Base-by-base conservation (phyloP, 2,888 invertebrate species). In the Drosophila flavopinicola region DNA sequence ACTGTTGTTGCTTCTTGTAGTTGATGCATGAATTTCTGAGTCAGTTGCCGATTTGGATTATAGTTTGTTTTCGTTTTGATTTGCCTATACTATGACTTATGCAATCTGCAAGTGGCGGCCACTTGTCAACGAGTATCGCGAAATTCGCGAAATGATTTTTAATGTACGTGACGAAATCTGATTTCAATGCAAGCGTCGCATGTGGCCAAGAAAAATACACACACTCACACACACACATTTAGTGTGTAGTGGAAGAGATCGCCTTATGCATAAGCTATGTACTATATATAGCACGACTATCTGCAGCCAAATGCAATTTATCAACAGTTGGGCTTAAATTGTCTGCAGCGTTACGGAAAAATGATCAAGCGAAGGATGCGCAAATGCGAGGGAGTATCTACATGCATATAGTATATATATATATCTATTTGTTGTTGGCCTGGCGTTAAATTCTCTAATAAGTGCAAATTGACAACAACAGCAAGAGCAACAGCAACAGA, bases 301-400 rank as follows among this genome's bases (percentile, higher is more conserved):
- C 73, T 85, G 73, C 58, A 75, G 78, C 84, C 86, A 79, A 79
- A 65, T 80, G 85, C 78, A 86, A 80, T 80, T 80, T 86, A 68
- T 80, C 87, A 80, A 80, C 86, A 86, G 86, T 83, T 80, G 86
- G 42, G 84, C 68, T 80, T 75, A 84, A 80, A 86, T 80, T 80
- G 80, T 80, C 71, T 84, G 80, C 80, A 86, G 59, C 85, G 59
- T 70, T 61, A 68, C 64, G 84, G 84, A 86, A 79, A 82, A 63
- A 64, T 61, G 51, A 54, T 53, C 53, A 52, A 72, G 53, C 25
- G 39, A 68, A 75, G 68, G 75, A 75, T 67, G 68, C 48, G 13
- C 6, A 35, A 48, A 15, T 42, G 57, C 39, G 60, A 41, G 59
- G 33, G 53, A 45, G 56, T 61, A n/a, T 38, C 6, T 17, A 10